Evolutionary conservation across 2,113 vertebrate genomes (phyloP).

Genomic region (Martes martes): DNA sequence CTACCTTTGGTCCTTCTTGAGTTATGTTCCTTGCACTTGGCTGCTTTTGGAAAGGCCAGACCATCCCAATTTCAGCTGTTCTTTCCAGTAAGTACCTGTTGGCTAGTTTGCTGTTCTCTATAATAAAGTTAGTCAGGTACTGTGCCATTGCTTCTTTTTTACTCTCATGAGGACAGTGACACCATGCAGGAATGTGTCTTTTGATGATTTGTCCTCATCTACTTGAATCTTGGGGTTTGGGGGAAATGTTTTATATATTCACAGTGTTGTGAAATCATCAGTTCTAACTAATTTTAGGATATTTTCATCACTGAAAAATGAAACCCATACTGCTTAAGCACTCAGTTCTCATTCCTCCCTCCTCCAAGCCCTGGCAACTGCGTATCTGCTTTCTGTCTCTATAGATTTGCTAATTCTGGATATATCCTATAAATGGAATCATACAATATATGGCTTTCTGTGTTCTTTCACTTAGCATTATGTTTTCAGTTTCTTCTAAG

Average conservation of each 20-base stretch:
- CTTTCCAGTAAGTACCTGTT: neutral
- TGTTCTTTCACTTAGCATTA: neutral
- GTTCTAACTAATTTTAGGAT: neutral
- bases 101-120: neutral
- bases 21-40: neutral
- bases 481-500: neutral
- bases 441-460: neutral
- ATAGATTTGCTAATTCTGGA: neutral
- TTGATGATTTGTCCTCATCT: neutral
- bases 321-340: neutral
- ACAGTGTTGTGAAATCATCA: neutral
- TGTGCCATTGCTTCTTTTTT: neutral
- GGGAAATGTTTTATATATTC: neutral
- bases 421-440: neutral
- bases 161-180: neutral
- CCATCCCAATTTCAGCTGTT: neutral
- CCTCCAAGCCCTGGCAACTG: neutral
- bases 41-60: neutral
- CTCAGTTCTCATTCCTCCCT: neutral
- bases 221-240: neutral
- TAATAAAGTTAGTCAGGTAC: neutral
- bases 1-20: neutral
- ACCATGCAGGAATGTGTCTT: neutral
- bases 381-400: neutral
- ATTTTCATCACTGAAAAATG: neutral